Evolutionary conservation across 2,888 invertebrate species (phyloP).

Genomic region (Drosophila basisetae): DNA sequence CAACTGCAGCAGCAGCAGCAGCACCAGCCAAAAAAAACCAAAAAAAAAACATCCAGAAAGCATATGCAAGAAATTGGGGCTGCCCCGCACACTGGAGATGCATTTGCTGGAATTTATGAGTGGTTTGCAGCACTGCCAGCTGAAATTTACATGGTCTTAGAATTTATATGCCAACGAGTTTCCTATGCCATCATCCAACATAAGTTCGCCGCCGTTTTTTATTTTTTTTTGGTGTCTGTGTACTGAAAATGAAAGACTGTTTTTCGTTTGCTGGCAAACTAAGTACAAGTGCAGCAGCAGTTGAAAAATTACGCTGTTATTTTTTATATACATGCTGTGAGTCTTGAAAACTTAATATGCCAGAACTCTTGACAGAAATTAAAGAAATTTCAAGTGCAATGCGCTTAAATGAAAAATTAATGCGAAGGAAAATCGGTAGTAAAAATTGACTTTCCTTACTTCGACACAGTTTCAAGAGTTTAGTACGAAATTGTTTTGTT

Average conservation of each 20-base stretch:
- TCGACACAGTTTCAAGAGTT: background rate
- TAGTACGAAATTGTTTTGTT: background rate
- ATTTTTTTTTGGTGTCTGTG: background rate
- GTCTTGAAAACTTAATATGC: background rate
- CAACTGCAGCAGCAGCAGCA: background rate
- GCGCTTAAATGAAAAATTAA: background rate
- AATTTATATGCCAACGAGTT: slow-evolving; percentile 53
- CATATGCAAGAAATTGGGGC: slow-evolving; percentile 19
- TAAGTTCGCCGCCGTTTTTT: slow-evolving; percentile 5
- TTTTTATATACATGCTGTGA: background rate
- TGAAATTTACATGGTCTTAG: slow-evolving; percentile 47
- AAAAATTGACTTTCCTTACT: background rate
- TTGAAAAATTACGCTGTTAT: background rate
- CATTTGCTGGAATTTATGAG: slow-evolving; percentile 29
- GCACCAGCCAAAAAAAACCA: background rate
- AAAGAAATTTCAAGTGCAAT: background rate
- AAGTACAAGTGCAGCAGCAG: slow-evolving; percentile 9
- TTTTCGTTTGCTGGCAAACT: slow-evolving; percentile 21
- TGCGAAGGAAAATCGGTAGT: background rate
- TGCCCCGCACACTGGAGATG: slow-evolving; percentile 18
- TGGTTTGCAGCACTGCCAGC: slow-evolving; percentile 28
- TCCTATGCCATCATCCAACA: slow-evolving; percentile 32
- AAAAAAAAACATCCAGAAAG: background rate
- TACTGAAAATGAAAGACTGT: slow-evolving; percentile 28
- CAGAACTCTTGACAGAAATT: background rate